Evolutionary conservation across 2,113 vertebrate species (phyloP), one percentile per base, ranked within the genome.

Genomic region (Gallinago jamesoni): DNA sequence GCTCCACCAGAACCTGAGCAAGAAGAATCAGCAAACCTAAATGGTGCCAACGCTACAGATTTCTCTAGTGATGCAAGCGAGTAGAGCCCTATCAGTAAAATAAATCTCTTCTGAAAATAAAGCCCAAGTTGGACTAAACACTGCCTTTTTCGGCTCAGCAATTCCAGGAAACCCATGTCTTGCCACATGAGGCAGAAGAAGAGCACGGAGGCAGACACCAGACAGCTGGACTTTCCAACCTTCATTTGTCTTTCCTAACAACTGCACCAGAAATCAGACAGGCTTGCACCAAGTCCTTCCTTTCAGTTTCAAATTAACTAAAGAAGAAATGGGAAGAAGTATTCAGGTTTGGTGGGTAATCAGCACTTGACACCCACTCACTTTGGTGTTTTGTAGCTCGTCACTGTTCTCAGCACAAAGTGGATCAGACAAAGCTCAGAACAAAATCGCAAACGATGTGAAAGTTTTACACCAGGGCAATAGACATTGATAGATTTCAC

Each of bases 261-360:
- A 18, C 43, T 47, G 12, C 52, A 88, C 45, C 55, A 91, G 57
- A 90, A 80, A 62, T 59, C 37, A 85, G 56, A 57, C 13, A 87
- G 20, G 16, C 24, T 80, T 41, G 56, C 47, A 63, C 27, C 37
- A 89, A 83, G 27, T n/a, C 68, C 14, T 72, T 52, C 56, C 22
- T 91, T 90, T 84, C 59, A 30, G 84, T 93, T 94, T 59, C 68
- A 91, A 62, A 89, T 60, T 19, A 35, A 24, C 41, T 56, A n/a
- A 78, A 92, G 69, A 91, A 90, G 19, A 78, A 90, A 85, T 3
- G 19, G 45, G 39, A 31, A 77, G 6, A 67, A 74, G 5, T 25
- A 28, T 88, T 75, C 35, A 28, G 27, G 14, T 78, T 48, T 75
- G 62, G 56, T 70, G 20, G 7, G n/a, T 66, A 91, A 80, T 22